phyloP scores from a whole-genome alignment of 1,140 invertebrate genomes.

The Drosophila pallidifrons region DNA sequence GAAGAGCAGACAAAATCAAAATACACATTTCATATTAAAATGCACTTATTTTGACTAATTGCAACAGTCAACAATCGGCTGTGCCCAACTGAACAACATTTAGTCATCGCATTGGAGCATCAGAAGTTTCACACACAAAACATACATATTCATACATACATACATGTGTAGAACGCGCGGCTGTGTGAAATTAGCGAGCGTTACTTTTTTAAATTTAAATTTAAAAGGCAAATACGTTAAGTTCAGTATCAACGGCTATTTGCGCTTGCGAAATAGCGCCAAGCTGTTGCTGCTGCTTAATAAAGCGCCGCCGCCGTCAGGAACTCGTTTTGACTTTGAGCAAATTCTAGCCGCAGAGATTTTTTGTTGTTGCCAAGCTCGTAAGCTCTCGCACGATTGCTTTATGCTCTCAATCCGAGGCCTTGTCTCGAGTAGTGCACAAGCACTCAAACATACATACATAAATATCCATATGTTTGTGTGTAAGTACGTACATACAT shows the following conservation, averaged over 20 bases:
- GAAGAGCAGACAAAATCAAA: conserved; percentile 40
- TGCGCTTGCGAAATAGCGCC: conserved; percentile 50
- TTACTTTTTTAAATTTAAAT: conserved; percentile 74
- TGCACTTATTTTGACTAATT: conserved; percentile 9
- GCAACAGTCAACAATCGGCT: conserved; percentile 4
- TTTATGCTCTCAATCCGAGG: conserved; percentile 30
- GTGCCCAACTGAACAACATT: not conserved
- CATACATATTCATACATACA: not conserved
- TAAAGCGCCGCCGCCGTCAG: conserved; percentile 25
- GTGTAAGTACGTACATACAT: not conserved
- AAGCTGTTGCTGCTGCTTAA: conserved; percentile 35
- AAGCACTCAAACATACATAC: conserved; percentile 10
- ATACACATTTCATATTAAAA: conserved; percentile 8
- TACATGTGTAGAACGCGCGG: not conserved
- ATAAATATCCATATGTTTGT: not conserved
- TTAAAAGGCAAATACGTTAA: conserved; percentile 58
- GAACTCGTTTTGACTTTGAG: conserved; percentile 46
- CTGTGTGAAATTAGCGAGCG: conserved; percentile 29
- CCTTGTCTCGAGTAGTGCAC: conserved; percentile 27
- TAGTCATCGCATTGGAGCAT: not conserved
- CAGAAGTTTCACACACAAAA: conserved; percentile 1
- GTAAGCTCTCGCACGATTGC: conserved; percentile 42
- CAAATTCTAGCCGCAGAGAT: conserved; percentile 51
- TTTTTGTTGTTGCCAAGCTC: conserved; percentile 61
- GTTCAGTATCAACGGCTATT: conserved; percentile 40